These are phyloP conservation scores for Chiloscyllium plagiosum DNA, from an alignment of 2,113 vertebrate genomes.

Conservation along the genomic window DNA sequence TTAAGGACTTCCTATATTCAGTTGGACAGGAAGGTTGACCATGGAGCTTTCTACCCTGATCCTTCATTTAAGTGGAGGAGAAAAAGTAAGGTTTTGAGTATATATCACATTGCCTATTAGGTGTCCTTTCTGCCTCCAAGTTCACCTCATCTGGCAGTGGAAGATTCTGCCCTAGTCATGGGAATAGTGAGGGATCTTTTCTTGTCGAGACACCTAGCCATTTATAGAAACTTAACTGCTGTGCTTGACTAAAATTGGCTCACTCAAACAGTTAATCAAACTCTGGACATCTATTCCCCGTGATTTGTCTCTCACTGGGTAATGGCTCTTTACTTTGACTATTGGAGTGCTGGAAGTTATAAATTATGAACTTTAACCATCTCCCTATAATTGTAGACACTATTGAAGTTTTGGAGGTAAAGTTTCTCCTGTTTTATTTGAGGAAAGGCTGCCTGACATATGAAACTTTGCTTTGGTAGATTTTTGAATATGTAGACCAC, in stretches of 20 bases:
- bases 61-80: too few relatives aligned
- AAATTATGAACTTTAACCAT: neutral
- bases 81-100: too few relatives aligned
- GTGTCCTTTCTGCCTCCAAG: too few relatives aligned
- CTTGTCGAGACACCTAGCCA: neutral
- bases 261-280: neutral
- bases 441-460: neutral
- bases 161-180: neutral
- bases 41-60: too few relatives aligned
- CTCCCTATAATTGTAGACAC: neutral
- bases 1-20: too few relatives aligned
- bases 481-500: constrained; percentile 11
- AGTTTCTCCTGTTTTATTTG: neutral
- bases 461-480: neutral
- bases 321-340: neutral
- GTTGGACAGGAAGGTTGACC: too few relatives aligned
- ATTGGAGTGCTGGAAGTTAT: neutral
- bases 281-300: neutral
- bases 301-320: neutral
- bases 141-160: too few relatives aligned
- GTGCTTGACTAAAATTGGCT: neutral
- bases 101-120: too few relatives aligned
- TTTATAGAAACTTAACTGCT: neutral
- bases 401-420: neutral
- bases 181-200: neutral